These are phyloP conservation scores for Zaprionus kolodkinae DNA, from an alignment of 1,140 invertebrate genomes.

Conservation along the genomic window DNA sequence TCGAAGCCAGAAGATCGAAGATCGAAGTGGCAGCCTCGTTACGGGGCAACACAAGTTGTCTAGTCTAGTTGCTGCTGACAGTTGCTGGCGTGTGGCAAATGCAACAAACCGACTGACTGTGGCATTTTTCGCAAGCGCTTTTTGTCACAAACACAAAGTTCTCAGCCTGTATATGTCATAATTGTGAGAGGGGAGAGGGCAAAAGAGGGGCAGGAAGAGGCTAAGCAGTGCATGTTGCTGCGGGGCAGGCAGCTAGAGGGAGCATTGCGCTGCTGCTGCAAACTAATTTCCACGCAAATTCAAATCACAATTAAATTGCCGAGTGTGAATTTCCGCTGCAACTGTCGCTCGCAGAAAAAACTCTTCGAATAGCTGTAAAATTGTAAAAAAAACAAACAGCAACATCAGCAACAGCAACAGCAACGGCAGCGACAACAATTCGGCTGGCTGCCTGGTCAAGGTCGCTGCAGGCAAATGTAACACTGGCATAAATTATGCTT, in stretches of 20 bases:
- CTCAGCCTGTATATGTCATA: constrained; percentile 40
- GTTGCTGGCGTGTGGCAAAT: constrained; percentile 15
- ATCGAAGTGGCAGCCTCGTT: constrained; percentile 14
- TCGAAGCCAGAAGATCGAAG: constrained; percentile 27
- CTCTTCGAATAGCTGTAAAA: constrained; percentile 3
- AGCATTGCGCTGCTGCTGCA: not conserved
- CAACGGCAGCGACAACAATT: constrained; percentile 56
- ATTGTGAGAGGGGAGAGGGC: constrained; percentile 33
- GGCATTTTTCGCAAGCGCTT: constrained; percentile 15
- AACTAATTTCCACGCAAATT: constrained; percentile 62
- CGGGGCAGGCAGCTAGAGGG: constrained; percentile 3
- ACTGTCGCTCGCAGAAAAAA: constrained; percentile 27
- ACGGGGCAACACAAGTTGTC: not conserved
- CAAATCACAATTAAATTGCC: constrained; percentile 69
- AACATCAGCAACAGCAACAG: constrained; percentile 50
- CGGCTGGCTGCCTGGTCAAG: constrained; percentile 64
- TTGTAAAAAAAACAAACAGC: constrained; percentile 30
- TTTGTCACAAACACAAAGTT: constrained; percentile 22
- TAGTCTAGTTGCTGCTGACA: no score
- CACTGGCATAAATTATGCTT: constrained; percentile 77
- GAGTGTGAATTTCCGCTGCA: constrained; percentile 75
- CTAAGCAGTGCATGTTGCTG: no score
- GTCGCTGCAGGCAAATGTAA: constrained; percentile 74
- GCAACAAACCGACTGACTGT: not conserved
- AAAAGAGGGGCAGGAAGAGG: not conserved